Base-by-base conservation (phyloP, 2,797 vertebrate species). In the Buceros bicornis region DNA sequence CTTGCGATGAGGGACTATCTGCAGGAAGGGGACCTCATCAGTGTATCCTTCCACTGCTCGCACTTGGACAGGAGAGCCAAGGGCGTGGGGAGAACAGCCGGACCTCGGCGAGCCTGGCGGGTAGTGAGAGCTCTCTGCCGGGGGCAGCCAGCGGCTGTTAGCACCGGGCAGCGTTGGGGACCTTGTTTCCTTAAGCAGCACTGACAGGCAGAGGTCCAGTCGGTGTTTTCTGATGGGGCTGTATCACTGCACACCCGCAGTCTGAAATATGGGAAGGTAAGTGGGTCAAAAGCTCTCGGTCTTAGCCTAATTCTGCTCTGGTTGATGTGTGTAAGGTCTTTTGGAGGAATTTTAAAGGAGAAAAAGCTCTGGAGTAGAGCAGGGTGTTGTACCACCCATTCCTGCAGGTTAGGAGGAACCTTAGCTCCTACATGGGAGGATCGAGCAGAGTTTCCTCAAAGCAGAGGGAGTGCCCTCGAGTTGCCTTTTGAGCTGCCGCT, bases 11-110 rank as follows among this genome's bases (percentile, higher is more conserved):
- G 99, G 92, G 98, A 99, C 51, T 99, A 99, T 93, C 97, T 99
- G 92, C 99, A 99, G 85, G 99, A 99, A 90, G 99, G 99, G 14
- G 99, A 99, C 96, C 99, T 99, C 58, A 99, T 99, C 96, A 99
- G 99, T 88, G 99, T 99, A 99, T 99, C 95, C 98, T 97, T 97
- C 35, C 13, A 14, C 45, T 72, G 61, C 33, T 53, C 31, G 13
- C 2, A 0, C 13, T 66, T 13, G 1, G 10, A 21, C 22, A 1
- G 33, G 42, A 51, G 48, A 53, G 45, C 48, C 43, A 10, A 11
- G 67, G 35, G 37, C 0, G 0, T 6, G 13, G 71, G 84, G 53
- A 84, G 28, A 73, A 14, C n/a, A 54, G 64, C 31, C 37, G 20
- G 66, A 40, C 31, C 33, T 58, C 0, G 0, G 47, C 33, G 16